Conservation (phyloP, 64 coral and sea anemone species). For the Pocillopora verrucosa region DNA sequence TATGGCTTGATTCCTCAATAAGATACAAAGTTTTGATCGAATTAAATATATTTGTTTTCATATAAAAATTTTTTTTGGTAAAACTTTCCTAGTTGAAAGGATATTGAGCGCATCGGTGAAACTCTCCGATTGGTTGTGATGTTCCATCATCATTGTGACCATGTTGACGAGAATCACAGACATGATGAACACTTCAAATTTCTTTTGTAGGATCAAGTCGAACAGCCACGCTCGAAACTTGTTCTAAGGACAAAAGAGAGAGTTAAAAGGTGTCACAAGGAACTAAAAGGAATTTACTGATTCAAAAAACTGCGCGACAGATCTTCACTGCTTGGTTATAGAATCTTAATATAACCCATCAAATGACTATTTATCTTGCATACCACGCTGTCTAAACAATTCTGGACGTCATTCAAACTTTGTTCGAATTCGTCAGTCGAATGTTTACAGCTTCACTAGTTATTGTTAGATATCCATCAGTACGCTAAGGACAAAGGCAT, state of each 20-base stretch:
- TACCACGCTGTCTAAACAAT: no score
- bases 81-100: constrained; percentile 35
- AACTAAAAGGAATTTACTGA: neutral
- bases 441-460: no score
- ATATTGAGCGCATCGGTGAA: constrained; percentile 74
- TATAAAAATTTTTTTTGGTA: no score
- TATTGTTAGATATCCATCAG: no score
- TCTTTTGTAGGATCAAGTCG: constrained; percentile 85
- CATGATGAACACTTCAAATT: constrained; percentile 99
- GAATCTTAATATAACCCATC: no score
- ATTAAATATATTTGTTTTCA: no score
- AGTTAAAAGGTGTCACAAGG: neutral
- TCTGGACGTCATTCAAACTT: no score
- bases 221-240: constrained; percentile 85
- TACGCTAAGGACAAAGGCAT: neutral
- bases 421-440: no score
- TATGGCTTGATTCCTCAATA: no score
- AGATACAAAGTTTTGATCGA: no score
- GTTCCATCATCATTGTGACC: constrained; percentile 93
- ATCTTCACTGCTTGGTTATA: no score
- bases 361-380: no score
- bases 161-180: constrained; percentile 86
- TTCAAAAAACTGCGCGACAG: neutral
- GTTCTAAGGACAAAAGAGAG: constrained; percentile 52
- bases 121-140: constrained; percentile 72